phyloP scores from a whole-genome alignment of 1,140 invertebrate genomes.

The Plodia interpunctella region DNA sequence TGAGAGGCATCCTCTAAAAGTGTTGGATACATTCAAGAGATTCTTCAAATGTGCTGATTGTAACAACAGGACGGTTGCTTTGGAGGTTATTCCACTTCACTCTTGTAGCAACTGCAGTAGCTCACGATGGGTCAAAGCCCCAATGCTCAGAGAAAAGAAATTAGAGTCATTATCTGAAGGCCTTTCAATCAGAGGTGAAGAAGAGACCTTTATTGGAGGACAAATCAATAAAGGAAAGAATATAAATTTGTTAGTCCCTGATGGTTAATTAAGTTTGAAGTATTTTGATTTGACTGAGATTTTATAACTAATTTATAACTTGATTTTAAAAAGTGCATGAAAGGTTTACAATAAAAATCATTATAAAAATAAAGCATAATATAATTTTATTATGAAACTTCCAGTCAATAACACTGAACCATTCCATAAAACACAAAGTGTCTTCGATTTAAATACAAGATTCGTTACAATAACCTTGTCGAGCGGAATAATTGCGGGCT shows the following conservation, averaged over 20 bases:
- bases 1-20: conserved; percentile 86
- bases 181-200: conserved; percentile 84
- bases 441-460: conserved; percentile 66
- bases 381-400: conserved; percentile 76
- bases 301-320: conserved; percentile 14
- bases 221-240: conserved; percentile 76
- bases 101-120: conserved; percentile 88
- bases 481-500: conserved; percentile 57
- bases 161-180: conserved; percentile 69
- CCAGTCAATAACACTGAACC: conserved; percentile 75
- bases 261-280: conserved; percentile 32
- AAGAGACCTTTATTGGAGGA: conserved; percentile 83
- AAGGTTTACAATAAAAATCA: conserved; percentile 54
- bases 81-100: conserved; percentile 86
- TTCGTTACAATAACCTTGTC: conserved; percentile 49
- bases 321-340: background rate
- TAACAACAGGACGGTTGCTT: conserved; percentile 86
- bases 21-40: conserved; percentile 88
- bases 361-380: conserved; percentile 75
- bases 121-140: conserved; percentile 85
- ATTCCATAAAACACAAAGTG: conserved; percentile 67
- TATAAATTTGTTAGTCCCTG: conserved; percentile 83
- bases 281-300: conserved; percentile 13
- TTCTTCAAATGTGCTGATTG: conserved; percentile 95
- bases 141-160: conserved; percentile 88